Evolutionary conservation across 2,888 invertebrate genomes (phyloP).

Genomic region (Antitype chi): DNA sequence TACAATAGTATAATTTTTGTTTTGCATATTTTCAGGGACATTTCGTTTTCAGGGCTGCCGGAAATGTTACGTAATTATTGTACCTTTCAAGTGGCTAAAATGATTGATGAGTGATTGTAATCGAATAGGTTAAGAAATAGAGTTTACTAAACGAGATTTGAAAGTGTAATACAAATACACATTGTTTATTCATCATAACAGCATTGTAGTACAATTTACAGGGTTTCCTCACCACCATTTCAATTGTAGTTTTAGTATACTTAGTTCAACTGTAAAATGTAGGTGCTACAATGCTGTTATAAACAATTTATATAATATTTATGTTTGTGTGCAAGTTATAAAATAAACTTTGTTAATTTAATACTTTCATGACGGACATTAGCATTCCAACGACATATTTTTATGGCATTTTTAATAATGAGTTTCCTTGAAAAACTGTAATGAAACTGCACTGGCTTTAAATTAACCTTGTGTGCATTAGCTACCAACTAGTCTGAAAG

Average conservation of each 20-base stretch:
- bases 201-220: too few relatives aligned
- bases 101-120: constrained; percentile 37
- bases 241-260: too few relatives aligned
- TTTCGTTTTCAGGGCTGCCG: constrained; percentile 5
- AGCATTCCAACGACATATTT: constrained; percentile 45
- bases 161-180: background rate
- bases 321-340: background rate
- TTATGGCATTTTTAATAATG: constrained; percentile 53
- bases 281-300: too few relatives aligned
- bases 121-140: background rate
- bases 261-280: too few relatives aligned
- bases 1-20: background rate
- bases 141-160: background rate
- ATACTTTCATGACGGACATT: constrained; percentile 38
- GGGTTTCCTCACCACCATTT: too few relatives aligned
- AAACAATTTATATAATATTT: background rate
- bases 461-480: constrained; percentile 71
- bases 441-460: constrained; percentile 68
- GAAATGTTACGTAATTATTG: constrained; percentile 25
- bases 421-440: constrained; percentile 70
- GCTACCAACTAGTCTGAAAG: constrained; percentile 51
- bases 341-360: constrained; percentile 7
- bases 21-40: constrained; percentile 30
- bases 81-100: constrained; percentile 13
- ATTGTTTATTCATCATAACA: too few relatives aligned